A percentile compares a stretch with the other conserved stretches of the same genome.
These are phyloP conservation scores for Nycticryphes semicollaris DNA, from an alignment of 2,113 vertebrate genomes.

Conservation along the genomic window DNA sequence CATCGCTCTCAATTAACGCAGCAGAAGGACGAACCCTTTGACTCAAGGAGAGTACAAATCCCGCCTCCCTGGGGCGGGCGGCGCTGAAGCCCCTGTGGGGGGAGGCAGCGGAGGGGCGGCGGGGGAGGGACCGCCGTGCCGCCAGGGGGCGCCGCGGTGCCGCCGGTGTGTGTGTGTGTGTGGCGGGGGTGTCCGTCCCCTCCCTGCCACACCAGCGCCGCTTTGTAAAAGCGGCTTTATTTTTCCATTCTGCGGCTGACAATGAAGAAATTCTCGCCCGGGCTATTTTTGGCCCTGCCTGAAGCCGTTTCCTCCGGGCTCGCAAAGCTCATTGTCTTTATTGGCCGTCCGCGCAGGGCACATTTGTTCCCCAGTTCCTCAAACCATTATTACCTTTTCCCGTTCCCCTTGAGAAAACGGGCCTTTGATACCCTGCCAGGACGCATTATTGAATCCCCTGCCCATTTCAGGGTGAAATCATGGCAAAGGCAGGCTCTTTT, in stretches of 20 bases:
- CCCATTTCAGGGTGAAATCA: background rate
- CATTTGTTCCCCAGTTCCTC: constrained; percentile 38
- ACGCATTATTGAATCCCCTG: background rate
- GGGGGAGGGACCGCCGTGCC: too few species aligned
- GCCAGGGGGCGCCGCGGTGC: background rate
- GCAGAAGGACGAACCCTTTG: background rate
- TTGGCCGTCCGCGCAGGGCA: background rate
- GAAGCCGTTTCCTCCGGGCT: constrained; percentile 53
- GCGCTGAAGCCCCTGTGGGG: too few species aligned
- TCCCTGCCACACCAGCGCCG: too few species aligned
- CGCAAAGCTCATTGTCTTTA: constrained; percentile 42
- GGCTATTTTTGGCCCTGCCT: constrained; percentile 7
- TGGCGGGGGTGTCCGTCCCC: background rate
- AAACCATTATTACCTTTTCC: constrained; percentile 62
- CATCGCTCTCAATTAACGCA: background rate
- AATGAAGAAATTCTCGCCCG: constrained; percentile 1
- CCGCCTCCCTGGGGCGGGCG: background rate
- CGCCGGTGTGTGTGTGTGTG: background rate
- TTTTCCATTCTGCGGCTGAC: background rate
- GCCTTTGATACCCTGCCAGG: constrained; percentile 49
- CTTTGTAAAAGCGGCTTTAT: background rate
- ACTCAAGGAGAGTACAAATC: too few species aligned
- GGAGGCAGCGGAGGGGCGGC: too few species aligned
- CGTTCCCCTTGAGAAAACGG: constrained; percentile 58
- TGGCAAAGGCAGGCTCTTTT: background rate